Evolutionary conservation across 2,113 vertebrate species (phyloP), one percentile per base, ranked within the genome.

Genomic region (Podarcis cretensis): DNA sequence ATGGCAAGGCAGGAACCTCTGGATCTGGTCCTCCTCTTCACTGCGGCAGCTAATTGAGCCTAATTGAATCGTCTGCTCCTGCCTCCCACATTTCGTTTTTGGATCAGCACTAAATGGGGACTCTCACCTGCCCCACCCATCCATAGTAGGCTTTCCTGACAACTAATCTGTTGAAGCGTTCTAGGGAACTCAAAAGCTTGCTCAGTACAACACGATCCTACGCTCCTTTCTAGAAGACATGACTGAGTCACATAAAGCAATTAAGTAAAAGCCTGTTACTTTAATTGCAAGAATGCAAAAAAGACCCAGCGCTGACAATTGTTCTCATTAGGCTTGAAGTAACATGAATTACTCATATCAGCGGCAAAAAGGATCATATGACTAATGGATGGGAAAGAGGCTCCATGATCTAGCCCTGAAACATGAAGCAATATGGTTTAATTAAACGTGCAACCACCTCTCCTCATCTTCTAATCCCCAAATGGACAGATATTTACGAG

Each of bases 211-310:
- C 37, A 83, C 40, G 40, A 74, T 73, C 43, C 86, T 74, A 74
- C n/a, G 57, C 37, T n/a, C 57, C 18, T 75, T 59, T 63, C 35
- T 74, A 59, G 37, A 74, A 75, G 35, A 30, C 63, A 13, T 6
- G 5, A 1, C 0, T 43, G 88, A 85, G 83, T 85, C 89, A 80
- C 78, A 4, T 59, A 90, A 88, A 88, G 90, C 78, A 90, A 87
- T 7, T 25, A 84, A 85, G 92, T 65, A 90, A 85, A 81, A 89
- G 74, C 85, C 87, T 80, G 40, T 13, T 35, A 40, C 89, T 21
- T 57, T 59, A 87, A 79, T 83, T 54, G 68, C 86, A 81, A 87
- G 82, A 66, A 20, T 1, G 43, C 63, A 87, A 75, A 68, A 89
- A 27, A 23, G 59, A 63, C 59, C 18, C 5, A 63, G n/a, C 6